These are phyloP conservation scores for Remorina albescens DNA, from an alignment of 2,797 vertebrate genomes.

Conservation along the genomic window DNA sequence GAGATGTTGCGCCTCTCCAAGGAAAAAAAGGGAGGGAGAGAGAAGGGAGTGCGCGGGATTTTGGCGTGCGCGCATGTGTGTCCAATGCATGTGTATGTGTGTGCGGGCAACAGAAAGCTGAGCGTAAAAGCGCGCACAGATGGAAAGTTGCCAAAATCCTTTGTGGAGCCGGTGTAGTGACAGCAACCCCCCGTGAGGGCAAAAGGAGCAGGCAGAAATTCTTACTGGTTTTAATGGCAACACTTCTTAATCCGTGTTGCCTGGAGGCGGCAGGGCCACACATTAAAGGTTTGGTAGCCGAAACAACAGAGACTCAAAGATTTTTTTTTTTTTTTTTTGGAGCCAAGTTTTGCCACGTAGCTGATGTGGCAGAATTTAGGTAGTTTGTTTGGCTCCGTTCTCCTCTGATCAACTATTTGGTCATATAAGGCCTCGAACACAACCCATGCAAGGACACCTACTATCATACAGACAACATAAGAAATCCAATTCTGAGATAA, in stretches of 20 bases:
- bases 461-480: background rate
- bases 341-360: constrained; percentile 55
- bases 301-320: constrained; percentile 21
- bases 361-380: constrained; percentile 31
- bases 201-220: constrained; percentile 48
- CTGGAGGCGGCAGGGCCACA: constrained; percentile 37
- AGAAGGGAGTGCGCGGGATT: background rate
- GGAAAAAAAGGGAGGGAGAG: background rate
- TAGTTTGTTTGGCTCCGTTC: constrained; percentile 22
- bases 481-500: background rate
- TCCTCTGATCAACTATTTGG: constrained; percentile 19
- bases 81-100: background rate
- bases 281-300: constrained; percentile 22
- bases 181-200: constrained; percentile 60
- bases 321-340: too few relatives aligned
- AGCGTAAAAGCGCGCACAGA: constrained; percentile 49
- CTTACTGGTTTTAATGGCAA: constrained; percentile 59
- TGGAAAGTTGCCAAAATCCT: constrained; percentile 61
- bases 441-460: background rate
- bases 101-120: constrained; percentile 28
- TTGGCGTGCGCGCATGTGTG: background rate
- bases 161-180: constrained; percentile 65
- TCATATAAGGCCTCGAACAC: background rate
- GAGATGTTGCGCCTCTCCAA: constrained; percentile 70
- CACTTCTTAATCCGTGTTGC: constrained; percentile 59